Base-by-base conservation (phyloP, 2,113 vertebrate species). In the Passer montanus region DNA sequence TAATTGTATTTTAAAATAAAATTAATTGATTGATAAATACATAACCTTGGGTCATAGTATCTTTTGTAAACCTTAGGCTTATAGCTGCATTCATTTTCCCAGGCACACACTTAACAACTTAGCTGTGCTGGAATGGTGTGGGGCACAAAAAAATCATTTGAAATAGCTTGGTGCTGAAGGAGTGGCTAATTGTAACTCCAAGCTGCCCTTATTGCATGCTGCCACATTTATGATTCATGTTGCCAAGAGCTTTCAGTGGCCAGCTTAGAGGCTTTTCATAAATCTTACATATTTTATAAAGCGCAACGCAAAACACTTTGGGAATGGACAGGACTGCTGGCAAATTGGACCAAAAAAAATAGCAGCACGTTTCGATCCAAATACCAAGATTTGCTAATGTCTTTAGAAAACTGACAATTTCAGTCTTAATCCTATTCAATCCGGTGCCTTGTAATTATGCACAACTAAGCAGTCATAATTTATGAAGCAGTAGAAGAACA, bases 391-490 rank as follows among this genome's bases (percentile, higher is more conserved):
- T 84, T 88, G 17, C 52, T 92, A 86, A 90, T 66, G 28, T 73
- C n/a, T 72, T 89, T 84, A 94, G 39, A 84, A 92, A 93, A 84
- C 73, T 75, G 64, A 89, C 80, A 84, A 78, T 94, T 96, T 94
- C 87, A 91, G 84, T 87, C 89, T 94, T 94, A 94, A 94, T 84
- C 62, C 15, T 91, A 73, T 94, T 93, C 87, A 93, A 35, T 63
- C 41, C 66, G 74, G 43, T 93, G 83, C 55, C 50, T 91, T 91
- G 59, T 87, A 94, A 87, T 95, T 94, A 96, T 91, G 78, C 67
- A 63, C 33, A 82, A 74, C 90, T 95, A 93, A 96, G n/a, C 58
- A 69, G 69, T 59, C 75, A 68, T 84, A 90, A 95, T 94, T 96
- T 86, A 95, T 93, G 80, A 90, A 76, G 69, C 72, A 56, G 56